Base-by-base conservation (phyloP, 2,797 vertebrate genomes). In the Gallinago nigripennis region DNA sequence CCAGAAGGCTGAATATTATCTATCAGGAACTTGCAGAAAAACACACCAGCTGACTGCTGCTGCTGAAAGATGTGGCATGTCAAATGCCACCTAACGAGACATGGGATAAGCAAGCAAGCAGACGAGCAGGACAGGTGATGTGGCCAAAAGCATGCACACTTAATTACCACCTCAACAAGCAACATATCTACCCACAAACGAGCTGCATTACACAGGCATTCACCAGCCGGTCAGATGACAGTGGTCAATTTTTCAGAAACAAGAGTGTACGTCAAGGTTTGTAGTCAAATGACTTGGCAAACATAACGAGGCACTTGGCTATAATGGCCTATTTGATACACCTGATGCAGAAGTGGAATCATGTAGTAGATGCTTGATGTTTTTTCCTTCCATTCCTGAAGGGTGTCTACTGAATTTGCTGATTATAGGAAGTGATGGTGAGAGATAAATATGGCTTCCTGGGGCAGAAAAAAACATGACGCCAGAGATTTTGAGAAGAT, bases 371-470 rank as follows among this genome's bases (percentile, higher is more conserved):
- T 18, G 57, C 71, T 6, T 46, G 73, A 31, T 82, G 69, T 71
- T 81, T 77, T 92, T 90, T 77, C 57, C 78, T 87, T 71, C 64
- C 93, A 61, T 87, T 94, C 92, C 72, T 86, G 81, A 87, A 63
- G 88, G 75, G 68, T 94, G 90, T 58, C 66, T 94, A 46, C 86
- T 50, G 68, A 88, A 72, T 69, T 53, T 81, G 83, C 72, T 87
- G 81, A 94, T 90, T 75, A 95, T 90, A 95, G 96, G 90, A 96
- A 97, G 86, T 95, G 95, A 96, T 94, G 92, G 73, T 6, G 41
- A 86, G 86, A 95, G 78, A 90, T 65, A 96, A 95, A 57, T 94
- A 95, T 82, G 94, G 68, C 86, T 90, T 95, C 93, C 95, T 75
- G 77, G n/a, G 88, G 48, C 79, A 93, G 79, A 33, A 63, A 57